Conservation (phyloP, 2,113 vertebrate species). For the Narcine bancroftii region DNA sequence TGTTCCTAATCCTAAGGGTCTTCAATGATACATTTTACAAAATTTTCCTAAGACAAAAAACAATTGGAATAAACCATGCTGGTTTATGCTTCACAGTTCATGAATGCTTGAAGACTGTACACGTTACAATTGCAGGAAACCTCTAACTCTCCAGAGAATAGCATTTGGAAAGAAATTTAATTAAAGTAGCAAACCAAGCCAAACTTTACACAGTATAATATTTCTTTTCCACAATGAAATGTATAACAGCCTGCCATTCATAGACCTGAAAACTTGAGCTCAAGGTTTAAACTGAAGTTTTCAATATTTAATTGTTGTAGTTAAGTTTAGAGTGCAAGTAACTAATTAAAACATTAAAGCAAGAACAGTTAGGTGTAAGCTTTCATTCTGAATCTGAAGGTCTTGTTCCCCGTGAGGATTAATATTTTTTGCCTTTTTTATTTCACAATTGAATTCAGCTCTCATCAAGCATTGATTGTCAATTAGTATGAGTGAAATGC, state of each 20-base stretch:
- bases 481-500: neutral
- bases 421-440: slow-evolving; percentile 26
- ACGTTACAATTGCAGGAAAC: neutral
- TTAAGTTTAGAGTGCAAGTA: slow-evolving; percentile 42
- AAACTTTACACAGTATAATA: slow-evolving; percentile 20
- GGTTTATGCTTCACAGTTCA: neutral
- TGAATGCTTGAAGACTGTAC: neutral
- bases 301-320: slow-evolving; percentile 46
- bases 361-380: slow-evolving; percentile 45
- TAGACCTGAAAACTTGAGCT: slow-evolving; percentile 35
- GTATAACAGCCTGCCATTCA: slow-evolving; percentile 38
- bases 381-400: slow-evolving; percentile 44
- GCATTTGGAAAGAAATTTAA: slow-evolving; percentile 22
- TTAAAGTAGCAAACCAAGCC: slow-evolving; percentile 4
- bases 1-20: too few relatives aligned
- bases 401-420: slow-evolving; percentile 47
- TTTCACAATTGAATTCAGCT: neutral
- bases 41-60: neutral
- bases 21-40: neutral
- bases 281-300: slow-evolving; percentile 15
- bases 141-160: neutral
- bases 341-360: slow-evolving; percentile 49
- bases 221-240: slow-evolving; percentile 39
- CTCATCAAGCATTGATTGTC: neutral
- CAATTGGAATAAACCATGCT: neutral